Evolutionary conservation across 2,888 invertebrate genomes (phyloP).

Genomic region (Dendrolimus houi): DNA sequence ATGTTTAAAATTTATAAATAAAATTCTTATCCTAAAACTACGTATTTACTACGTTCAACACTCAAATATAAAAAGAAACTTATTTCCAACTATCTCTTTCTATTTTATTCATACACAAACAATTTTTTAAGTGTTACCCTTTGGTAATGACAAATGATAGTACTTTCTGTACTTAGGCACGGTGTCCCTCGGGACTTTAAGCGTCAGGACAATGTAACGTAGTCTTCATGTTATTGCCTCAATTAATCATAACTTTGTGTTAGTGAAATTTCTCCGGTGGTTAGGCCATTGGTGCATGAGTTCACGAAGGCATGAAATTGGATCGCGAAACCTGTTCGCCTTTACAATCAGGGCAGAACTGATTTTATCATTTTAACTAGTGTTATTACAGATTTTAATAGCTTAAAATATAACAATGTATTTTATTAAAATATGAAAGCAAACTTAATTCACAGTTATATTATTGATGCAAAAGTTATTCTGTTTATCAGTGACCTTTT

Average conservation of each 20-base stretch:
- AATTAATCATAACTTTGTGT: conserved; percentile 75
- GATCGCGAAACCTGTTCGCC: conserved; percentile 54
- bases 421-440: too few species aligned
- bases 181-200: conserved; percentile 17
- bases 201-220: conserved; percentile 43
- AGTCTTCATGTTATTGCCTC: conserved; percentile 64
- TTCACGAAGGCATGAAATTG: conserved; percentile 72
- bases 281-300: conserved; percentile 63
- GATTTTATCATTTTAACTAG: conserved; percentile 33
- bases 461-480: too few species aligned
- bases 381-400: conserved; percentile 17
- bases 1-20: too few species aligned
- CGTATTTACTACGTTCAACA: too few species aligned
- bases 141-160: not conserved
- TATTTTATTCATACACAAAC: not conserved
- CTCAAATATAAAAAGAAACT: too few species aligned
- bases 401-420: not conserved
- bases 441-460: too few species aligned
- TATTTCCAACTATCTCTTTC: too few species aligned
- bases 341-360: conserved; percentile 50
- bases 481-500: too few species aligned
- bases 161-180: not conserved
- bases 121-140: not conserved
- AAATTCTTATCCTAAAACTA: too few species aligned
- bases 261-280: conserved; percentile 68